phyloP scores from a whole-genome alignment of 2,113 vertebrate species.

The Dipodomys spectabilis region DNA sequence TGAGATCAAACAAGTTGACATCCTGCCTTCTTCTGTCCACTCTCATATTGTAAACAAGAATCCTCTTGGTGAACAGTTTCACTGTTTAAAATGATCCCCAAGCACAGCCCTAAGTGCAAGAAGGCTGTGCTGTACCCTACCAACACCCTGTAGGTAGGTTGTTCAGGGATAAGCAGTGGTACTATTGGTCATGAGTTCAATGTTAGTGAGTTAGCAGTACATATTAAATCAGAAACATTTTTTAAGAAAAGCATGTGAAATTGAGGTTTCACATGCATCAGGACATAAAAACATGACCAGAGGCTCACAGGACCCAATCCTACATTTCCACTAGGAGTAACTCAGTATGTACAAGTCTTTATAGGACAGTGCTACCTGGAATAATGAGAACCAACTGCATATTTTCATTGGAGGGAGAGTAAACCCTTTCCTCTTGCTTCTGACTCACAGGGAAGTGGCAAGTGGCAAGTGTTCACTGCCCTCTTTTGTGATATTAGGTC shows the following conservation, averaged over 20 bases:
- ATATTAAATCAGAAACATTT: not conserved
- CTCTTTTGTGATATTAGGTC: not conserved
- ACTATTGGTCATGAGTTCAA: not conserved
- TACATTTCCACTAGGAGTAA: not conserved
- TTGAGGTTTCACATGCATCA: not conserved
- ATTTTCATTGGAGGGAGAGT: slow-evolving; percentile 11
- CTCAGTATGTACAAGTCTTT: not conserved
- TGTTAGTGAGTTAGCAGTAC: not conserved
- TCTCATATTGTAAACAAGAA: not conserved
- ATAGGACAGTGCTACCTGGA: not conserved
- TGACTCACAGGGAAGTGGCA: not conserved
- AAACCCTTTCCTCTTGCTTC: not conserved
- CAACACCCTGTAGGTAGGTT: not conserved
- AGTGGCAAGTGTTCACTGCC: not conserved
- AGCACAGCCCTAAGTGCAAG: no score
- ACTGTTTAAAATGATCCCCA: not conserved
- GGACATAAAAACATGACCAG: no score
- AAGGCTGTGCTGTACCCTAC: not conserved
- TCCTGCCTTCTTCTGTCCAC: not conserved
- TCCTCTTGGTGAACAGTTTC: not conserved
- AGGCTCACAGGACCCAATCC: not conserved
- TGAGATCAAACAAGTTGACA: not conserved
- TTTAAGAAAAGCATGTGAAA: not conserved
- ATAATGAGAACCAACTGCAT: not conserved
- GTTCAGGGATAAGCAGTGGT: not conserved